These are phyloP conservation scores for Platycheirus rosarum DNA, from an alignment of 2,888 invertebrate species.

Conservation along the genomic window DNA sequence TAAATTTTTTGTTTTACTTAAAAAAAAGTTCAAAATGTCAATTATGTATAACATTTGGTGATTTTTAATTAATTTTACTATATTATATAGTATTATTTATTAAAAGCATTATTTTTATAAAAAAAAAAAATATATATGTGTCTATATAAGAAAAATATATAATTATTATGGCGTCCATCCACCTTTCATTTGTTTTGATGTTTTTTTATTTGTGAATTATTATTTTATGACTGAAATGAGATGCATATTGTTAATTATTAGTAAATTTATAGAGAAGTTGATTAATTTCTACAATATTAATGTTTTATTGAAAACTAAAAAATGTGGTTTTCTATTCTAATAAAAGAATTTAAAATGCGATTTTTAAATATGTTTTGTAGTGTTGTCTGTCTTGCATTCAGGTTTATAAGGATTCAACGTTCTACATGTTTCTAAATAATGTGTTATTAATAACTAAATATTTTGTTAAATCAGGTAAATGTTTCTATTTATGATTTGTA, in stretches of 20 bases:
- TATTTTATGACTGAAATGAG: conserved; percentile 73
- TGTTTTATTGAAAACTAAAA: background rate
- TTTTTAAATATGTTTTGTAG: conserved; percentile 15
- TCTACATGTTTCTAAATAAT: conserved; percentile 10
- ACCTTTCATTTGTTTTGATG: conserved; percentile 59
- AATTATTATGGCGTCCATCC: conserved; percentile 70
- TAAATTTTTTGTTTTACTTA: conserved; percentile 9
- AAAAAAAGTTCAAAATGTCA: conserved; percentile 46
- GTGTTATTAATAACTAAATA: conserved; percentile 5
- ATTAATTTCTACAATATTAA: conserved; percentile 24
- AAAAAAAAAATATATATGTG: conserved; percentile 24
- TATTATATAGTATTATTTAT: conserved; percentile 11
- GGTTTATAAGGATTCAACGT: conserved; percentile 40
- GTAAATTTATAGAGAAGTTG: conserved; percentile 19
- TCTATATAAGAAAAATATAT: conserved; percentile 34
- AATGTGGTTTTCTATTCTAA: conserved; percentile 3
- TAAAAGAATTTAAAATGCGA: conserved; percentile 48
- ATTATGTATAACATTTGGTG: conserved; percentile 39
- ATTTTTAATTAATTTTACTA: conserved; percentile 43
- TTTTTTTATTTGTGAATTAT: conserved; percentile 60
- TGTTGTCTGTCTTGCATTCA: background rate
- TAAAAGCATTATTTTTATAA: conserved; percentile 45
- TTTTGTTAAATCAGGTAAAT: conserved; percentile 59
- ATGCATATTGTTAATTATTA: conserved; percentile 58
- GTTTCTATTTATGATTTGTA: conserved; percentile 43